Conservation (phyloP, 2,888 invertebrate genomes). For the Allygus modestus region DNA sequence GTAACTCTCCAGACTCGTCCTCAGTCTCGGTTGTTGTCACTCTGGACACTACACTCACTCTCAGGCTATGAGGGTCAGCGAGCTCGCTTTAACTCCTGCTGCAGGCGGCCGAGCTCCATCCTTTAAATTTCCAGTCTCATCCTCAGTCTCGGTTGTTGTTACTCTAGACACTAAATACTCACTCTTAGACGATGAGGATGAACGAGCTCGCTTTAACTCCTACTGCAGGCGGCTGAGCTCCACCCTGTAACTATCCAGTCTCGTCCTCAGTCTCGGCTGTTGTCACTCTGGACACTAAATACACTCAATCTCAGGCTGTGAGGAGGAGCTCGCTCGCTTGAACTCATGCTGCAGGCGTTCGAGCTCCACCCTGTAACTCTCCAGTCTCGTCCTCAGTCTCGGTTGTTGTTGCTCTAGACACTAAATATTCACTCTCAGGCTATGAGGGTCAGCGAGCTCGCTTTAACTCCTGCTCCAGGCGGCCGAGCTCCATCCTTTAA, state of each 20-base stretch:
- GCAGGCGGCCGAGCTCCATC: constrained; percentile 88
- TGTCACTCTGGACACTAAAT: no score
- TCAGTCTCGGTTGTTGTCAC: constrained; percentile 80
- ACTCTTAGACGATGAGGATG: no score
- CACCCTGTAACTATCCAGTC: no score
- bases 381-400: constrained; percentile 83
- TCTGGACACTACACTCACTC: constrained; percentile 85
- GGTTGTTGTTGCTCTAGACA: constrained; percentile 79
- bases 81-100: constrained; percentile 81
- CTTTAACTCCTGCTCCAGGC: constrained; percentile 86
- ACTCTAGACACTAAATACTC: no score
- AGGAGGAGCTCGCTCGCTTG: constrained; percentile 62
- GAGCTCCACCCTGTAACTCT: constrained; percentile 92
- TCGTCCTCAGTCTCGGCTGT: no score
- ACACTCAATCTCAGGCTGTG: constrained; percentile 13
- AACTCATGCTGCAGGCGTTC: constrained; percentile 89
- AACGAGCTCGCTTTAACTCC: no score
- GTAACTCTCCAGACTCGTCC: constrained; percentile 88
- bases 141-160: no score
- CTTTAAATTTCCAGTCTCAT: constrained; percentile 90
- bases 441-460: constrained; percentile 26
- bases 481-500: constrained; percentile 90
- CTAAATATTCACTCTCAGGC: constrained; percentile 86
- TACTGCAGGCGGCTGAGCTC: no score
- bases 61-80: constrained; percentile 75